Evolutionary conservation across 2,888 invertebrate genomes (phyloP).

Genomic region (Lepas anatifera): DNA sequence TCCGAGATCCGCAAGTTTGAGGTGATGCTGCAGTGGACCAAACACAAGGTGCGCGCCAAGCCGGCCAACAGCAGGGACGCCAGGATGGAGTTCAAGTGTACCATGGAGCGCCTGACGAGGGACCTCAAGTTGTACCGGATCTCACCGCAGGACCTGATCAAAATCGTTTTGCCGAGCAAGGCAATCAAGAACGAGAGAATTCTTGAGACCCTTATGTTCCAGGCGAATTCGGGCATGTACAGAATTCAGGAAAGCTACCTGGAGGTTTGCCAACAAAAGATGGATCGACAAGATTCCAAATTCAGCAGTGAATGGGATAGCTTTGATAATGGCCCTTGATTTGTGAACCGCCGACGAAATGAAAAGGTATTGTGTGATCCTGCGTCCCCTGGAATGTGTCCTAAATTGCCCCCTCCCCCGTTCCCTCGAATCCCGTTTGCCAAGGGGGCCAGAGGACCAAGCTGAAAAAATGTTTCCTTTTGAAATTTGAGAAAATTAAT

Average conservation of each 20-base stretch:
- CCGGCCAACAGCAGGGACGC: slow-evolving; percentile 64
- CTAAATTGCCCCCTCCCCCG: too few relatives aligned
- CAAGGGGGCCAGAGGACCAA: too few relatives aligned
- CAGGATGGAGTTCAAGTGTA: slow-evolving; percentile 78
- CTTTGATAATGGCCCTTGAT: slow-evolving; percentile 52
- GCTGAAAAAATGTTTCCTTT: too few relatives aligned
- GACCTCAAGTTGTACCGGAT: slow-evolving; percentile 82
- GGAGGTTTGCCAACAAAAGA: slow-evolving; percentile 71
- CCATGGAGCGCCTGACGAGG: slow-evolving; percentile 78
- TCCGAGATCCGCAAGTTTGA: slow-evolving; percentile 83
- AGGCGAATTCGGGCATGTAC: slow-evolving; percentile 86
- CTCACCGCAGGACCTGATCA: slow-evolving; percentile 82
- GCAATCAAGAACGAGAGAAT: slow-evolving; percentile 85
- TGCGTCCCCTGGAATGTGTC: too few relatives aligned
- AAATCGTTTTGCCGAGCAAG: slow-evolving; percentile 81
- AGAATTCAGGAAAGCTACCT: slow-evolving; percentile 76
- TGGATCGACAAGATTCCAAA: slow-evolving; percentile 78
- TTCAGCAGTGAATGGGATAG: slow-evolving; percentile 70
- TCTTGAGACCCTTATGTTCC: slow-evolving; percentile 81
- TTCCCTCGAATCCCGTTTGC: too few relatives aligned
- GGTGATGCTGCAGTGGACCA: slow-evolving; percentile 83
- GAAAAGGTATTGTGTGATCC: too few relatives aligned
- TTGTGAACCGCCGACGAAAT: too few relatives aligned
- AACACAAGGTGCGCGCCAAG: slow-evolving; percentile 58
- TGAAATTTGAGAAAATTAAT: too few relatives aligned